phyloP scores from a whole-genome alignment of 1,140 invertebrate species.

The Atta texana region DNA sequence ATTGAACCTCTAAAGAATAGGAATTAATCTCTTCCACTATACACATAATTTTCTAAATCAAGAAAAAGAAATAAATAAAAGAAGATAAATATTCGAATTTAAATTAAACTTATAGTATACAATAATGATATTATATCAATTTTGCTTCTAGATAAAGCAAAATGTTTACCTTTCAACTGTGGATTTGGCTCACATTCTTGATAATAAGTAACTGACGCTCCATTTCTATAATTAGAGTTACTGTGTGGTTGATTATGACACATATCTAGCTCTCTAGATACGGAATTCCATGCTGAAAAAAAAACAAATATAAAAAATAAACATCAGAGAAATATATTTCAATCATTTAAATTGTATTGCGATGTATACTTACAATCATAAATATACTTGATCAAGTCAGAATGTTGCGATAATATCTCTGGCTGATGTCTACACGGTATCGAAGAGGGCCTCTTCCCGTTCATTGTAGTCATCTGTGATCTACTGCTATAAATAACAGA shows the following conservation, averaged over 20 bases:
- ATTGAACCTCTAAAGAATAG: not conserved
- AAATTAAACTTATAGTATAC: conserved; percentile 12
- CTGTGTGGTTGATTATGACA: conserved; percentile 81
- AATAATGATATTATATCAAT: not conserved
- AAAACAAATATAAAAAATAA: conserved; percentile 27
- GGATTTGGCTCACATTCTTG: conserved; percentile 85
- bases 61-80: not conserved
- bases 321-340: conserved; percentile 56
- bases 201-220: conserved; percentile 85
- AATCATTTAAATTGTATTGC: conserved; percentile 1
- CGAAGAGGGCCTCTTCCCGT: conserved; percentile 84
- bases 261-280: conserved; percentile 84
- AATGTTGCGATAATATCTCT: conserved; percentile 85
- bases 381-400: conserved; percentile 87
- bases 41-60: conserved; percentile 12
- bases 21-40: not conserved
- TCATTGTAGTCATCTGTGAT: conserved; percentile 84
- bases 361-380: conserved; percentile 83
- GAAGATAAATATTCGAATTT: not conserved
- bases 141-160: conserved; percentile 8
- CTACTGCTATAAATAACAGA: conserved; percentile 73
- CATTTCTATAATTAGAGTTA: conserved; percentile 82
- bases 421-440: conserved; percentile 82
- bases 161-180: conserved; percentile 82
- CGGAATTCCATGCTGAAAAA: conserved; percentile 84